Evolutionary conservation across 1,140 invertebrate species (phyloP).

Genomic region (Babylonia areolata): DNA sequence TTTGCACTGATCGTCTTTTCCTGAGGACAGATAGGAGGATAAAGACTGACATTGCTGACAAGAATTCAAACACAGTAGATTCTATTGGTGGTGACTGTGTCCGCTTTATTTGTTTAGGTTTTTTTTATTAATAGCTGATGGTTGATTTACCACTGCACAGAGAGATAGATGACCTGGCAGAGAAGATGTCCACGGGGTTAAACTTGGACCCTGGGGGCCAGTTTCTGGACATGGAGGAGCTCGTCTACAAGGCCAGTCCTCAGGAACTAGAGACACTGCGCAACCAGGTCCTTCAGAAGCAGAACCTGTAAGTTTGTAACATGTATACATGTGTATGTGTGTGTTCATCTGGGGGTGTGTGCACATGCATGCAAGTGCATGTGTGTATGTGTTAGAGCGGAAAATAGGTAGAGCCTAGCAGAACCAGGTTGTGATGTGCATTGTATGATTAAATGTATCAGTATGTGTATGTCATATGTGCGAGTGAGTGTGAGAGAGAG

Average conservation of each 20-base stretch:
- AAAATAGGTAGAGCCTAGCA: too few species aligned
- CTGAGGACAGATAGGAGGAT: background rate
- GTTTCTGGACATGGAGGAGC: slow-evolving; percentile 2
- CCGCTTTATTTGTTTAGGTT: background rate
- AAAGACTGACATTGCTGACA: background rate
- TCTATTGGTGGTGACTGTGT: background rate
- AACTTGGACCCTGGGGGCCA: slow-evolving; percentile 2
- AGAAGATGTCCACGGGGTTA: background rate
- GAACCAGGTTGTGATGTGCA: too few species aligned
- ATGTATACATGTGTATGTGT: too few species aligned
- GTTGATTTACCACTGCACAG: background rate
- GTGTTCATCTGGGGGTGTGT: too few species aligned
- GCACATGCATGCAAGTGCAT: too few species aligned
- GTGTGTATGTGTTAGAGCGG: too few species aligned
- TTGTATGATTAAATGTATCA: too few species aligned
- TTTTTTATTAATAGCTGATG: background rate
- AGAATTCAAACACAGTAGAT: background rate
- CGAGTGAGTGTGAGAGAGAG: too few species aligned
- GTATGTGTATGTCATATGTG: too few species aligned
- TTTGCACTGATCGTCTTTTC: background rate
- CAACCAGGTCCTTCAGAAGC: background rate
- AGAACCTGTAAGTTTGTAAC: background rate
- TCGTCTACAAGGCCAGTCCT: background rate
- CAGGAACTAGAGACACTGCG: background rate
- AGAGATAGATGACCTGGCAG: slow-evolving; percentile 6